Base-by-base conservation (phyloP, 2,797 vertebrate species). In the Syncerus caffer region DNA sequence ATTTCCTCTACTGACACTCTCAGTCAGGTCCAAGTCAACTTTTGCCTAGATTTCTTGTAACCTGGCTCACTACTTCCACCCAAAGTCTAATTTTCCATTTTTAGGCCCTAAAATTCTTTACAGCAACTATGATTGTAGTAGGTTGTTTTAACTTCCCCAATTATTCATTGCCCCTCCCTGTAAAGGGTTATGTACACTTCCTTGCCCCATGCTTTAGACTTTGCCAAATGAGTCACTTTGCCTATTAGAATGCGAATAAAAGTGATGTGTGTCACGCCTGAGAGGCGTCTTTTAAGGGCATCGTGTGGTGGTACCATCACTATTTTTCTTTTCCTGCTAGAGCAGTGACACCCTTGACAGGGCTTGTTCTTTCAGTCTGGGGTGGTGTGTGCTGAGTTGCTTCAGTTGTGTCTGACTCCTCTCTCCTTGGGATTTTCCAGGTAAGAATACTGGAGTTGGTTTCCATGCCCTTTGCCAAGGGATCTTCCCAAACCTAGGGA, bases 351-450 rank as follows among this genome's bases (percentile, higher is more conserved):
- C 31, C 58, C 19, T 57, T 34, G 21, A 27, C 13, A 6, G 13
- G 19, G 1, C 1, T 34, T 45, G 14, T 19, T 83, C 3, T 14
- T 76, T 90, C 57, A 19, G 1, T 15, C n/a, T 67, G n/a, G 8
- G 23, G 23, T 74, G 38, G 3, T 74, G 6, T 2, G 6, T 74
- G 12, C 12, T 27, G 12, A 42, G 12, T 74, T 0, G 1, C 21
- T 74, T 74, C 11, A 74, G 71, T 74, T 74, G 17, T 67, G 2
- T 67, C 64, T 67, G 21, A 74, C 34, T 42, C 71, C 23, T 74
- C 23, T 42, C 38, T 74, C 12, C 38, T 74, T 27, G 71, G 38
- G 21, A 74, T 74, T 74, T 71, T 42, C 71, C 34, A 74, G 67
- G 21, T 25, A 74, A 74, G 23, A 42, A 8, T 42, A 74, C 71